A percentile compares a stretch with the other conserved stretches of the same genome.
These are phyloP conservation scores for Abramis brama DNA, from an alignment of 2,113 vertebrate genomes.

Conservation along the genomic window DNA sequence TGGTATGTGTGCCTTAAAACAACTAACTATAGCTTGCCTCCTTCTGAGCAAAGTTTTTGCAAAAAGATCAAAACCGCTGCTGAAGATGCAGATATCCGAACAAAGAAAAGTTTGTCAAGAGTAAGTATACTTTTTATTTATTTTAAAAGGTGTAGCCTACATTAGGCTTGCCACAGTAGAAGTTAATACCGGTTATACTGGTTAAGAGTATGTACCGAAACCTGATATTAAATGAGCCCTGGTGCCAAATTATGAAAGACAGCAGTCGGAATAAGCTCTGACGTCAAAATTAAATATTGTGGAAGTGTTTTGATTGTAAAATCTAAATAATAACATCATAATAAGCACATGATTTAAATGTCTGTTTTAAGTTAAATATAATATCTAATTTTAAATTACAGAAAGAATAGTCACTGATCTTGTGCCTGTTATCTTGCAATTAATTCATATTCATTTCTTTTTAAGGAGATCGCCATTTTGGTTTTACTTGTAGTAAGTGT, in stretches of 20 bases:
- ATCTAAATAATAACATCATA: background rate
- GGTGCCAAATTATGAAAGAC: too few relatives aligned
- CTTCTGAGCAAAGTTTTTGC: conserved; percentile 2
- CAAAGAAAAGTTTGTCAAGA: background rate
- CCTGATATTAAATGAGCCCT: too few relatives aligned
- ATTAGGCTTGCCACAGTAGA: background rate
- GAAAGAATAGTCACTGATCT: background rate
- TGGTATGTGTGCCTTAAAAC: background rate
- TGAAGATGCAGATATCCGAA: background rate
- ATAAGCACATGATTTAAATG: background rate
- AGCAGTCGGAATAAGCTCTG: too few relatives aligned
- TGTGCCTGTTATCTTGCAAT: background rate
- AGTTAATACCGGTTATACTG: too few relatives aligned
- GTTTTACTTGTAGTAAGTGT: background rate
- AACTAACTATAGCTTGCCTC: background rate
- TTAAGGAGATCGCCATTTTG: background rate
- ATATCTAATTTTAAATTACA: background rate
- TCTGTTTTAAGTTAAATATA: background rate
- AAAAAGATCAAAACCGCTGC: background rate
- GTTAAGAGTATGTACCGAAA: too few relatives aligned
- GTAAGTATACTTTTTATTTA: background rate
- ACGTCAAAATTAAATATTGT: background rate
- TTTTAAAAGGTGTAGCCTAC: background rate
- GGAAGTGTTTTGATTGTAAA: background rate
- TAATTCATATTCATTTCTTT: background rate